Conservation (phyloP, 2,113 vertebrate species). For the Lophochroa leadbeateri region DNA sequence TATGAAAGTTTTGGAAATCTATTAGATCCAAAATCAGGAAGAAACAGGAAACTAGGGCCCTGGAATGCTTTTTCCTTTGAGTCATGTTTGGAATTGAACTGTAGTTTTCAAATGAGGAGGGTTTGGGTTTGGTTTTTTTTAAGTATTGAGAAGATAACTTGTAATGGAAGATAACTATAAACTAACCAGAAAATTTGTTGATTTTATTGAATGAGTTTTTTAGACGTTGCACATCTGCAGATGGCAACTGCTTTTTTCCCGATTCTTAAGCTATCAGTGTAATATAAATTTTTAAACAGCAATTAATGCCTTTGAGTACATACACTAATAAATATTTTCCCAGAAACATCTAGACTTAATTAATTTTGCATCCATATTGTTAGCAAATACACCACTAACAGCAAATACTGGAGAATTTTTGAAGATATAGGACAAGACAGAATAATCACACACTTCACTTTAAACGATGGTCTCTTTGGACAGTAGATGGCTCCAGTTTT, state of each 20-base stretch:
- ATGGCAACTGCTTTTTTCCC: not conserved
- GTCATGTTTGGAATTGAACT: not conserved
- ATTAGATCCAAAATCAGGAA: not conserved
- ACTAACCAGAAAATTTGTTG: not conserved
- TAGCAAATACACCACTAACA: not conserved
- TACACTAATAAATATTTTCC: not conserved
- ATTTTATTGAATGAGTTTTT: not conserved
- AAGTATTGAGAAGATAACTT: not conserved
- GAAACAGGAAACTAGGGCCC: not conserved
- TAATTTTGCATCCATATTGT: not conserved
- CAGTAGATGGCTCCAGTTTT: conserved; percentile 75
- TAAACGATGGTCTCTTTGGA: conserved; percentile 5
- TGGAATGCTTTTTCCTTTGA: not conserved
- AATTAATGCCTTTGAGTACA: not conserved
- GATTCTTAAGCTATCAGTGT: not conserved
- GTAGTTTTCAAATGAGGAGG: not conserved
- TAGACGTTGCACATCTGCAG: not conserved
- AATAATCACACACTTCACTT: not conserved
- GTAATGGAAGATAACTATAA: not conserved
- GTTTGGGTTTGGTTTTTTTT: not conserved
- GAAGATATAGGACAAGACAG: not conserved
- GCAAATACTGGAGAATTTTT: not conserved
- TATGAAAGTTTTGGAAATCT: not conserved
- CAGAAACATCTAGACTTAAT: not conserved
- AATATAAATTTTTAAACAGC: not conserved